Base-by-base conservation (phyloP, 2,113 vertebrate species). In the Bucco capensis region DNA sequence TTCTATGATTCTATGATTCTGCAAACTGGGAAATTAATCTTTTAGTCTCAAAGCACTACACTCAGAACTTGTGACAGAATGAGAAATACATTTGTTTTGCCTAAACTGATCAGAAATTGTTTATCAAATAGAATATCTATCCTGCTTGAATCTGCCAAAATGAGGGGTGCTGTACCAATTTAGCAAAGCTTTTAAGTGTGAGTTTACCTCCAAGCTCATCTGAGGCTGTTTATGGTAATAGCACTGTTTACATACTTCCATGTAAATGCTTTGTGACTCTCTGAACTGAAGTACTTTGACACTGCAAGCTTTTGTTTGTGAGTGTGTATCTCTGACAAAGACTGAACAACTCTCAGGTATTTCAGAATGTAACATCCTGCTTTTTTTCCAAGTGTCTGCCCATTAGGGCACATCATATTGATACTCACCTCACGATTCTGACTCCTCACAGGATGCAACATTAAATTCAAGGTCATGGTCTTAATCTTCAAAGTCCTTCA, bases 401-500 rank as follows among this genome's bases (percentile, higher is more conserved):
- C 33, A 11, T 79, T 93, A 93, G 38, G 82, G 42, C 56, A 60
- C 65, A 37, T 93, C 31, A 27, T 67, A 35, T 83, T 76, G 89
- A 53, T 57, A 95, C 71, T 81, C 18, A 7, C 61, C 81, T 95
- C 88, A 95, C 5, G 28, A 74, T 67, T 86, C 71, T 58, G 83
- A 87, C 83, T 94, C 73, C 65, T 93, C 31, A 17, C 64, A 87
- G 91, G 89, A 82, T 81, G 86, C 46, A 46, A 40, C 7, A 65
- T 92, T 89, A 93, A 91, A 92, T 93, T 93, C 89, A 93, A 90
- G 94, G 92, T 91, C 92, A 76, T 14, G 50, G 60, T 95, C 94
- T 95, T 94, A 96, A 96, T 95, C 94, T 96, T 95, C 83, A 92
- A 85, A 92, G 93, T 85, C 88, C 91, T 93, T 86, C 54, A 37